Percentiles rank a stretch among this genome's conserved stretches.
These are phyloP conservation scores for Psix sp. DNA, from an alignment of 1,140 invertebrate genomes.

Conservation along the genomic window DNA sequence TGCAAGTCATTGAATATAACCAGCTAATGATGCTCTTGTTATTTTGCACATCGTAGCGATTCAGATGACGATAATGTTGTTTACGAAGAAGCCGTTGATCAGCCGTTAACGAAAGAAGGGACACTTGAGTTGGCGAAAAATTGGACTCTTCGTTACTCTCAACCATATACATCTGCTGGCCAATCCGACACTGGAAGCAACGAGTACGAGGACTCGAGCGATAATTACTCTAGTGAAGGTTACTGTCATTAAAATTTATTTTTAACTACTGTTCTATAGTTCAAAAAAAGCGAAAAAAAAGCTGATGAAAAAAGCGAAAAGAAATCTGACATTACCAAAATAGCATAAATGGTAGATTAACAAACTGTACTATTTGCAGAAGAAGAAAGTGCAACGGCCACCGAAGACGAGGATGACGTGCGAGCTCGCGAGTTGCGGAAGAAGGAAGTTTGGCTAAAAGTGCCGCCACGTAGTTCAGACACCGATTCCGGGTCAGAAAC, in stretches of 20 bases:
- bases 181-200: constrained; percentile 76
- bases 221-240: constrained; percentile 83
- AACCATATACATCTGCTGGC: constrained; percentile 66
- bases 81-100: constrained; percentile 81
- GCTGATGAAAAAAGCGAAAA: constrained; percentile 6
- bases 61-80: constrained; percentile 80
- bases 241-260: constrained; percentile 15
- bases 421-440: constrained; percentile 81
- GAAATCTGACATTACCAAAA: too few relatives aligned
- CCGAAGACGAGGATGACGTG: constrained; percentile 85
- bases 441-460: constrained; percentile 82
- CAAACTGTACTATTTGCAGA: too few relatives aligned
- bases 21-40: too few relatives aligned
- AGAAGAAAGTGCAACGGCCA: constrained; percentile 84
- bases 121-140: constrained; percentile 81
- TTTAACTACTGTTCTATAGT: background rate
- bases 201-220: constrained; percentile 80
- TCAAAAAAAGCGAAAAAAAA: background rate
- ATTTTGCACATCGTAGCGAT: constrained; percentile 76
- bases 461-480: constrained; percentile 79
- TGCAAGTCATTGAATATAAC: background rate
- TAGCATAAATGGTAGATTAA: constrained; percentile 9
- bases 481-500: constrained; percentile 86
- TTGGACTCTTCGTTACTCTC: constrained; percentile 79
- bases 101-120: constrained; percentile 81